Conservation (phyloP, 2,797 vertebrate genomes). For the Hybognathus amarus region DNA sequence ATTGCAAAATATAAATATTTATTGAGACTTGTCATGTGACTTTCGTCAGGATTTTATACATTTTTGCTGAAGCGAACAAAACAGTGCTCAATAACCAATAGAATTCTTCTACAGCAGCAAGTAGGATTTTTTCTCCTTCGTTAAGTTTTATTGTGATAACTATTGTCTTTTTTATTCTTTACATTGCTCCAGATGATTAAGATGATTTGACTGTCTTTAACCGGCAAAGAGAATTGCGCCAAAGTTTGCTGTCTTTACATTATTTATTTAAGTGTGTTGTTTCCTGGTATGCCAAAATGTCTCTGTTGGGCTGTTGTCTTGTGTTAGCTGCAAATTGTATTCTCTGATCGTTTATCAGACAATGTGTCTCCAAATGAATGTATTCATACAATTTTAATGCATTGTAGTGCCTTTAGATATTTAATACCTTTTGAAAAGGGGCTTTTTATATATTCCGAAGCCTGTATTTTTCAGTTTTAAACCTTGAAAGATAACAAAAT, state of each 20-base stretch:
- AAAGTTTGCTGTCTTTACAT: constrained; percentile 30
- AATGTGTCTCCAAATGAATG: constrained; percentile 22
- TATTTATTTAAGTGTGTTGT: constrained; percentile 30
- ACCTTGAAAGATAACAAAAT: neutral
- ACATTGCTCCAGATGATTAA: neutral
- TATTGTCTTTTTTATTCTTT: too few relatives aligned
- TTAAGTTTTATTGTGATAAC: neutral
- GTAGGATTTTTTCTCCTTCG: neutral
- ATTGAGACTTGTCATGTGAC: neutral
- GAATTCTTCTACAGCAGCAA: neutral
- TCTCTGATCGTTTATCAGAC: constrained; percentile 17
- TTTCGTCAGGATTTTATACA: neutral
- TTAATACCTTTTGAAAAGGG: constrained; percentile 14
- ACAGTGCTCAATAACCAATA: neutral
- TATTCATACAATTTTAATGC: neutral
- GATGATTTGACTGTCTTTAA: neutral
- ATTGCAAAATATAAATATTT: constrained; percentile 5
- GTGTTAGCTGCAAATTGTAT: neutral
- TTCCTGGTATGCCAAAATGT: constrained; percentile 18
- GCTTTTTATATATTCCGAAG: constrained; percentile 38
- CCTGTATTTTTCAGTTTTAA: constrained; percentile 33
- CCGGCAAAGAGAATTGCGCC: neutral
- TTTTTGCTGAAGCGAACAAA: neutral
- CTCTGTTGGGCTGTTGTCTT: constrained; percentile 10
- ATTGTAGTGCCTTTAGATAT: constrained; percentile 51